Evolutionary conservation across 1,140 invertebrate species (phyloP).

Genomic region (Halesus radiatus): DNA sequence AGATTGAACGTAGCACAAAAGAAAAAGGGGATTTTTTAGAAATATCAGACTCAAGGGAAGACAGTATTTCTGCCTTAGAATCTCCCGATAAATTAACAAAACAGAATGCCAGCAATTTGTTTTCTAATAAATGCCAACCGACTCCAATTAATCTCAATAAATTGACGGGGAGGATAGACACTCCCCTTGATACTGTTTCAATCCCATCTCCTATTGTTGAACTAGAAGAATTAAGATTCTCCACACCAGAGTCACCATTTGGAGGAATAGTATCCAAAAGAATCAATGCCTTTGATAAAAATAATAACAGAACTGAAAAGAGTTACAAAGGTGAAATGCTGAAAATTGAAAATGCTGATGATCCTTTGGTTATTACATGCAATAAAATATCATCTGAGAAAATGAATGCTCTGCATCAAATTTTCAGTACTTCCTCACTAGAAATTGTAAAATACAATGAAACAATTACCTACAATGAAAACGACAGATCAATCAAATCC

Average conservation of each 20-base stretch:
- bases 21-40: constrained; percentile 15
- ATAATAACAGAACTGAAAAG: constrained; percentile 19
- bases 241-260: constrained; percentile 48
- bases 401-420: constrained; percentile 39
- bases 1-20: not conserved
- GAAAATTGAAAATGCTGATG: constrained; percentile 41
- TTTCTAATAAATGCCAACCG: constrained; percentile 34
- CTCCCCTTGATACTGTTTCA: constrained; percentile 42
- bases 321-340: constrained; percentile 13
- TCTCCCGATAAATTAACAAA: not conserved
- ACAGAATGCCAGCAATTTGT: not conserved
- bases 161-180: constrained; percentile 50
- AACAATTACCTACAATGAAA: not conserved
- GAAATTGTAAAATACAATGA: not conserved
- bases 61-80: not conserved
- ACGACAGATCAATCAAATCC: not conserved
- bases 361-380: constrained; percentile 33
- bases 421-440: constrained; percentile 26
- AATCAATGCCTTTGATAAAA: constrained; percentile 20
- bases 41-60: not conserved
- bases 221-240: constrained; percentile 41
- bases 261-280: constrained; percentile 35
- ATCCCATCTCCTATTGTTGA: constrained; percentile 47
- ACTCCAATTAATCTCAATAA: constrained; percentile 39
- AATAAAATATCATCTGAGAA: constrained; percentile 30